A percentile compares a stretch with the other conserved stretches of the same genome.
phyloP scores from a whole-genome alignment of 2,113 vertebrate species.

The Gila orcuttii region DNA sequence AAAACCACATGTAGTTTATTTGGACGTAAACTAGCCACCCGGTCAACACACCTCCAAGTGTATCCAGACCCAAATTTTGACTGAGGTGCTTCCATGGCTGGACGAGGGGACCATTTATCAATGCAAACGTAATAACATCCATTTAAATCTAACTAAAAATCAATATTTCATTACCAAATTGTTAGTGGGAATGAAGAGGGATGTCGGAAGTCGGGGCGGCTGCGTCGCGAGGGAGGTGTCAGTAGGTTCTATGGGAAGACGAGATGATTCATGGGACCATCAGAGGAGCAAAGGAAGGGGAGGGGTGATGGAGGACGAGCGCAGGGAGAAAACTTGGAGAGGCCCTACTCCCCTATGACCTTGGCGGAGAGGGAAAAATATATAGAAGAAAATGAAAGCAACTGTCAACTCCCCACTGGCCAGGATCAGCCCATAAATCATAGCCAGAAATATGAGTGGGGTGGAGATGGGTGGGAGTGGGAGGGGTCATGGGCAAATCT shows the following conservation, averaged over 20 bases:
- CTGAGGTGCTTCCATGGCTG: conserved; percentile 87
- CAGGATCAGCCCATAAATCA: conserved; percentile 89
- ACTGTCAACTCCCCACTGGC: conserved; percentile 88
- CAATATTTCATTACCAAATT: conserved; percentile 99
- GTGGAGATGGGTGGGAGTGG: background rate
- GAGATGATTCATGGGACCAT: conserved; percentile 98
- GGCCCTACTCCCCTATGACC: conserved; percentile 85
- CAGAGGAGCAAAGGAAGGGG: conserved; percentile 77
- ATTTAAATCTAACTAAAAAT: conserved; percentile 99
- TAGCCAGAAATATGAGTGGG: conserved; percentile 65
- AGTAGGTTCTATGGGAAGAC: conserved; percentile 95
- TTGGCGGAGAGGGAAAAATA: conserved; percentile 80
- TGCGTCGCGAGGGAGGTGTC: conserved; percentile 87
- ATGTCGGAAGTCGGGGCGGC: conserved; percentile 94
- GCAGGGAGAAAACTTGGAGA: conserved; percentile 81
- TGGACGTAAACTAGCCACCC: conserved; percentile 65
- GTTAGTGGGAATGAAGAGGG: conserved; percentile 99
- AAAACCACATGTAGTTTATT: background rate
- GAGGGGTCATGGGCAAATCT: conserved; percentile 72
- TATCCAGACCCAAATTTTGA: conserved; percentile 82
- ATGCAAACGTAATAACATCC: conserved; percentile 99
- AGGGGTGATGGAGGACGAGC: conserved; percentile 81
- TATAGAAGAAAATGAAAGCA: conserved; percentile 88
- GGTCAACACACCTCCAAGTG: conserved; percentile 83
- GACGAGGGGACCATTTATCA: conserved; percentile 96